Percentiles rank a stretch among this genome's conserved stretches.
phyloP scores from a whole-genome alignment of 2,113 vertebrate species.

The Halichoerus grypus region DNA sequence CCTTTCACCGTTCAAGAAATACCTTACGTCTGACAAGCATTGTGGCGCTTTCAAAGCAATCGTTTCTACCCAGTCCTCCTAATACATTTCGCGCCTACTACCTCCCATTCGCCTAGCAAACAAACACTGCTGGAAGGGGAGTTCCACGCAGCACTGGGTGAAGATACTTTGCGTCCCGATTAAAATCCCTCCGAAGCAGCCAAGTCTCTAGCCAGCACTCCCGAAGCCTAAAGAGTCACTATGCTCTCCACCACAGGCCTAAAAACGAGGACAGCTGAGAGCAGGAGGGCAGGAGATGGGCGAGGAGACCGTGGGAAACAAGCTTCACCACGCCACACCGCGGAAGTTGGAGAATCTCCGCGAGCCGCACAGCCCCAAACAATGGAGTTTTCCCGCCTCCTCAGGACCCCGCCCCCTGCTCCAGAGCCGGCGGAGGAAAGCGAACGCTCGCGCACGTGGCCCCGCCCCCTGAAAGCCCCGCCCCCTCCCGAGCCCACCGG shows the following conservation, averaged over 20 bases:
- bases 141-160: neutral
- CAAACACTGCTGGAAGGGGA: neutral
- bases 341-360: neutral
- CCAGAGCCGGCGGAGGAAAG: neutral
- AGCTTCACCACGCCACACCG: neutral
- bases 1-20: neutral
- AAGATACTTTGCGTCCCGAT: neutral
- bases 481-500: neutral
- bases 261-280: rapidly evolving
- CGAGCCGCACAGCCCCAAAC: slow-evolving; percentile 59
- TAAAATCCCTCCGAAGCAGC: neutral
- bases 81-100: neutral
- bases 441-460: neutral
- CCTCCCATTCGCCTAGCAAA: neutral
- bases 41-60: neutral
- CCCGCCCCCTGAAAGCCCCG: neutral
- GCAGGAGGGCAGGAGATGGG: rapidly evolving
- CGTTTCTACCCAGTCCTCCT: neutral
- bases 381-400: slow-evolving; percentile 88
- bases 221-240: neutral
- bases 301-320: rapidly evolving
- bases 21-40: neutral
- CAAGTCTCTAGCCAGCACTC: neutral
- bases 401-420: slow-evolving; percentile 57
- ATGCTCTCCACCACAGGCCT: neutral